Evolutionary conservation across 2,113 vertebrate genomes (phyloP).

Genomic region (Raja brachyura): DNA sequence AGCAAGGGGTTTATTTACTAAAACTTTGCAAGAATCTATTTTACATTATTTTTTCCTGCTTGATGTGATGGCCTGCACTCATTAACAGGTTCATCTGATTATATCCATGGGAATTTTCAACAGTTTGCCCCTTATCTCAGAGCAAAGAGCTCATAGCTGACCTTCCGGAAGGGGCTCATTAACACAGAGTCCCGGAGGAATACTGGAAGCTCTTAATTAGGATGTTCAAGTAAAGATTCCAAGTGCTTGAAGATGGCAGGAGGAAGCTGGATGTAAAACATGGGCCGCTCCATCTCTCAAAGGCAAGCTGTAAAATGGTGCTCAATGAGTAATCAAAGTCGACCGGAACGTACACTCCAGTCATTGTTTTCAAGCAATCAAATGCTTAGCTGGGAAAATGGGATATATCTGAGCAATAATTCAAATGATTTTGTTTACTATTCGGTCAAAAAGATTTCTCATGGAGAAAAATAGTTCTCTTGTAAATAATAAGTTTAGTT

Average conservation of each 20-base stretch:
- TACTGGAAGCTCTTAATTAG: slow-evolving; percentile 72
- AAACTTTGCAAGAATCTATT: slow-evolving; percentile 46
- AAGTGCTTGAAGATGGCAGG: slow-evolving; percentile 60
- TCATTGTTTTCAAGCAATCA: neutral
- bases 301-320: slow-evolving; percentile 56
- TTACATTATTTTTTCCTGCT: neutral
- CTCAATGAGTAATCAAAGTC: slow-evolving; percentile 1
- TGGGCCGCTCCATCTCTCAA: slow-evolving; percentile 64
- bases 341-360: neutral
- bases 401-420: neutral
- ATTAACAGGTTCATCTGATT: slow-evolving; percentile 62
- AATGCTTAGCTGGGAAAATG: neutral
- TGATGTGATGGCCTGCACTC: slow-evolving; percentile 50
- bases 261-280: slow-evolving; percentile 58
- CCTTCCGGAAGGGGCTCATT: slow-evolving; percentile 51
- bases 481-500: neutral
- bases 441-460: neutral
- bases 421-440: neutral
- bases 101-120: slow-evolving; percentile 60
- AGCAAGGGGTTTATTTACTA: slow-evolving; percentile 45
- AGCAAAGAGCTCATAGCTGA: slow-evolving; percentile 54
- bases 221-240: slow-evolving; percentile 58
- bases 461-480: neutral
- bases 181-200: slow-evolving; percentile 57
- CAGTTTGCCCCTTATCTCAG: slow-evolving; percentile 53